Base-by-base conservation (phyloP, 2,797 vertebrate genomes). In the Coracias cyanogaster region DNA sequence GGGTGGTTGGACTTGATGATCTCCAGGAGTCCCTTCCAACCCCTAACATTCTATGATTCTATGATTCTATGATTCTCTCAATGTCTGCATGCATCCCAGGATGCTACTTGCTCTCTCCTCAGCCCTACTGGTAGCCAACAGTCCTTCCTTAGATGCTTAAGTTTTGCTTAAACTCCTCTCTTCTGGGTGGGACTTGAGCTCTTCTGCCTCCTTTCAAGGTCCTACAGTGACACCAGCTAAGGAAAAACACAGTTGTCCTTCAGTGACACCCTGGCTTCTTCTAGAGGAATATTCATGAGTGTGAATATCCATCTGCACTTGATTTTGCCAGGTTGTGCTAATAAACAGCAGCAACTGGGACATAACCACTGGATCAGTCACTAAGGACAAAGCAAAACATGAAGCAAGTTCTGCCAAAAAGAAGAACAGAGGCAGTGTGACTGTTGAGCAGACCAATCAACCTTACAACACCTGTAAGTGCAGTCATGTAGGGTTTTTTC, bases 41-140 rank as follows among this genome's bases (percentile, higher is more conserved):
- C 46, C 20, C 46, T 46, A 46, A 8, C 46, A 46, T 46, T 46
- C 46, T 46, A 45, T 18, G 18, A 45, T 45, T 45, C 43, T 45
- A 45, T 45, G 43, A 45, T n/a, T n/a, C n/a, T n/a, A n/a, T n/a
- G n/a, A n/a, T n/a, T n/a, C n/a, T 33, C 10, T 78, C 58, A 74
- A 18, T 0, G 3, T 12, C 24, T 67, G 20, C 6, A 15, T 33
- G 4, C 71, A 49, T 28, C 9, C 26, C 0, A 0, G 10, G 33
- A 37, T 49, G 16, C 3, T 64, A 7, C 31, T 33, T 78, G 15
- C 7, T n/a, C 6, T 82, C 58, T 71, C 25, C 20, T 94, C 46
- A 55, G 5, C 15, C 9, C 15, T 37, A 10, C 7, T 29, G 7
- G n/a, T 83, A 86, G 15, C 6, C 45, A 60, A 29, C 0, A 2